Evolutionary conservation across 1,140 invertebrate species (phyloP), one percentile per base, ranked within the genome.

Genomic region (Heterodera carotae): DNA sequence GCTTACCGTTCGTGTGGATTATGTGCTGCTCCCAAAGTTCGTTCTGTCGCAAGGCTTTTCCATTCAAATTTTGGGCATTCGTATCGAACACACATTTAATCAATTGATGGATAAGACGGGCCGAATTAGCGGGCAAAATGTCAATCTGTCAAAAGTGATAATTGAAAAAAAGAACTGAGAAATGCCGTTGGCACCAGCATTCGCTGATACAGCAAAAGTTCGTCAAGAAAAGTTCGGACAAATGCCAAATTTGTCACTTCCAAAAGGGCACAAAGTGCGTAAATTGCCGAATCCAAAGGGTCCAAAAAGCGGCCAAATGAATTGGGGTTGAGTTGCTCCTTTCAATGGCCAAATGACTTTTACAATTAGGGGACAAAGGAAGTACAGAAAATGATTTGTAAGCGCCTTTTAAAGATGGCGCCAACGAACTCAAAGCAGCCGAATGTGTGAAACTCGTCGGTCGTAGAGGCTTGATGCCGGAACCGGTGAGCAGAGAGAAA

Each of bases 301-400:
- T 80, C 78, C 39, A 79, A 48, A 81, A 79, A 79, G 39, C 78
- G 78, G 8, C 25, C 8, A 43, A 79, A 76, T 29, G 39, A 43
- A 5, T 79, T 75, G 12, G 78, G 39, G 1, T 79, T 79, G 15
- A 79, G 36, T n/a, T 76, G 71, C 15, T 79, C 76, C 77, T 78
- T 56, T 56, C 4, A 31, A 78, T 27, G 5, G 75, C 39, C 15
- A 66, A 66, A 62, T 62, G n/a, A 62, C 7, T 31, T 6, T 18
- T 22, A 25, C 29, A 66, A 29, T 22, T 1, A 22, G 5, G 48
- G 48, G 22, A 3, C 8, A 1, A 53, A 1, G 10, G 22, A 12
- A 18, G 15, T 12, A 78, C 78, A 60, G 76, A 64, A 53, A 80
- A 79, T 2, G 73, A 10, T 60, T 80, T 80, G 39, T 79, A 79